Evolutionary conservation across 2,113 vertebrate species (phyloP), one percentile per base, ranked within the genome.

Genomic region (Lophius piscatorius): DNA sequence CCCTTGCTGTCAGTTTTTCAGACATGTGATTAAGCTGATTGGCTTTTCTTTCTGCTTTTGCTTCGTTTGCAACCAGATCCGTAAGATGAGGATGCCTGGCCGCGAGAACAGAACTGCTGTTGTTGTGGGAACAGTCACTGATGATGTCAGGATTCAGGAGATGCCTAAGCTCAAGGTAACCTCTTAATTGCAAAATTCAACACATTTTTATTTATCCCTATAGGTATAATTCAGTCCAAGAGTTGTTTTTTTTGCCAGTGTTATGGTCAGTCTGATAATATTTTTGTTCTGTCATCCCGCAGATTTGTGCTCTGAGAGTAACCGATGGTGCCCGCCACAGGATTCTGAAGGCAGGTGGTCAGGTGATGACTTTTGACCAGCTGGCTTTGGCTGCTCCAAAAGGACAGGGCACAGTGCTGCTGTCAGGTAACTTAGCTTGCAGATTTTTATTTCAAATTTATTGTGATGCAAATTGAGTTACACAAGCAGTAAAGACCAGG

Each of bases 281-380:
- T 9, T 35, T 2, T 31, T 33, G 1, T 35, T 12, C 1, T 55
- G 40, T 50, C 17, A 21, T 50, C 20, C 3, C 1, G 8, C 58
- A 97, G 94, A 90, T 97, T 42, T 97, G 94, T 8, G 94, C 94
- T 2, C 87, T 95, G 20, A 92, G 74, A 3, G 90, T 97, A 2
- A 94, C 90, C 0, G 86, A 90, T n/a, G 88, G 92, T 0, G 94
- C 93, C 41, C 93, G 95, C 10, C 87, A 81, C 62, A 93, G 94
- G 50, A 94, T 97, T 84, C 83, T 95, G 55, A 95, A 94, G 76
- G 75, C 94, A 2, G 94, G 95, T 1, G 95, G 95, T 59, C 87
- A 95, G 77, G 91, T 95, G 70, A 91, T 96, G 87, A 97, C 95
- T 57, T 95, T 96, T 33, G 95, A 96, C 81, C 95, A 97, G 89